Percentiles rank a stretch among this genome's conserved stretches.
Evolutionary conservation across 2,888 invertebrate species (phyloP).

Genomic region (Dryocosmus kuriphilus): DNA sequence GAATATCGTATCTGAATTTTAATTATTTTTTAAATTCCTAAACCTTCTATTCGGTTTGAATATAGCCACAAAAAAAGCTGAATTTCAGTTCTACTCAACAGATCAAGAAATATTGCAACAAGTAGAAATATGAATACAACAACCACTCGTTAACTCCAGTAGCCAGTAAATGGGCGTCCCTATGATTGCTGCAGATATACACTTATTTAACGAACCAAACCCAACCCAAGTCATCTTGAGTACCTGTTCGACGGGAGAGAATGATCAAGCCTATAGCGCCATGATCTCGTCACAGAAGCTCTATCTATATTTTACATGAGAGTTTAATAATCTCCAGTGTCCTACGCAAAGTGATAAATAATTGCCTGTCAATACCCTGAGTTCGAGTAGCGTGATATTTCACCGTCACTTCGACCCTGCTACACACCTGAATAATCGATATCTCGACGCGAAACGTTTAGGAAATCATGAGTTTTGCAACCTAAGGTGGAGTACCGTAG

Average conservation of each 20-base stretch:
- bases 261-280: constrained; percentile 4
- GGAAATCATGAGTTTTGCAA: constrained; percentile 20
- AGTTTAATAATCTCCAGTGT: constrained; percentile 5
- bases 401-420: constrained; percentile 11
- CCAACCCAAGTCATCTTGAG: neutral
- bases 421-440: constrained; percentile 30
- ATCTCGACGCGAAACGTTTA: constrained; percentile 18
- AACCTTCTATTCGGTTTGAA: neutral
- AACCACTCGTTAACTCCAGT: neutral
- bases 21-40: no score
- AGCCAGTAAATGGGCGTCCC: neutral
- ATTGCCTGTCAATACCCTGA: constrained; percentile 24
- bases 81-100: neutral
- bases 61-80: neutral
- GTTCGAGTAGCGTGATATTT: constrained; percentile 25
- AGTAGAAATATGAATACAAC: neutral
- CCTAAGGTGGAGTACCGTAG: neutral
- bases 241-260: neutral
- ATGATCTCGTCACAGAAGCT: neutral
- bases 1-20: no score
- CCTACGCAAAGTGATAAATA: constrained; percentile 36
- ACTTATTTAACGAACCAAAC: neutral
- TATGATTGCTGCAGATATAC: constrained; percentile 3
- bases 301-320: constrained; percentile 9
- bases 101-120: neutral